Percentiles rank a stretch among this genome's conserved stretches.
Conservation (phyloP, 1,140 invertebrate species). For the Goniozus legneri region DNA sequence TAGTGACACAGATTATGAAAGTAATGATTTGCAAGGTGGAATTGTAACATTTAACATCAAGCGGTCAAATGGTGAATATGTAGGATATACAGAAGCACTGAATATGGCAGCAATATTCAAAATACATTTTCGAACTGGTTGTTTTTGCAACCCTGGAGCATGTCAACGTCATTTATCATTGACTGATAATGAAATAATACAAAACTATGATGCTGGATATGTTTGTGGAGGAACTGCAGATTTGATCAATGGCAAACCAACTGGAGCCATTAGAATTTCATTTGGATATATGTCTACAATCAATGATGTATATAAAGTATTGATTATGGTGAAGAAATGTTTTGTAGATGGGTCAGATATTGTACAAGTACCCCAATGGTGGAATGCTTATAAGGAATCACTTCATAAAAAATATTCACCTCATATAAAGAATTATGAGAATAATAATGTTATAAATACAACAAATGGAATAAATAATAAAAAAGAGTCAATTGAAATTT, state of each 20-base stretch:
- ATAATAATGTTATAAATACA: background rate
- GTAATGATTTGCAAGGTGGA: constrained; percentile 69
- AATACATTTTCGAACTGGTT: constrained; percentile 87
- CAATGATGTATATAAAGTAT: constrained; percentile 68
- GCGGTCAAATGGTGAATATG: constrained; percentile 70
- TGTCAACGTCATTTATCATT: constrained; percentile 81
- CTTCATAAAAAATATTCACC: constrained; percentile 17
- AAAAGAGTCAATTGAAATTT: background rate
- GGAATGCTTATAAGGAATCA: constrained; percentile 18
- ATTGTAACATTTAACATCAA: constrained; percentile 88
- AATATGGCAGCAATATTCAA: constrained; percentile 84
- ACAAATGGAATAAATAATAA: background rate
- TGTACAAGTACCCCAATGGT: constrained; percentile 34
- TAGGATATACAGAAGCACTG: constrained; percentile 88
- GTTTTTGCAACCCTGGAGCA: constrained; percentile 95
- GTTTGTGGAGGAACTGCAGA: constrained; percentile 89
- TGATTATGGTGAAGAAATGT: constrained; percentile 72
- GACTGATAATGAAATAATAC: constrained; percentile 65
- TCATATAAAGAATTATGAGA: constrained; percentile 2
- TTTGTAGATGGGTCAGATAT: constrained; percentile 55
- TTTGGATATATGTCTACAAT: constrained; percentile 88
- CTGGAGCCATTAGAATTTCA: constrained; percentile 87
- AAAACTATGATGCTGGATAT: constrained; percentile 83
- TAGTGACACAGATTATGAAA: constrained; percentile 64
- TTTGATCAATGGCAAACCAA: constrained; percentile 84